Evolutionary conservation across 1,140 invertebrate genomes (phyloP).

Genomic region (Gonatopus flavifemur): DNA sequence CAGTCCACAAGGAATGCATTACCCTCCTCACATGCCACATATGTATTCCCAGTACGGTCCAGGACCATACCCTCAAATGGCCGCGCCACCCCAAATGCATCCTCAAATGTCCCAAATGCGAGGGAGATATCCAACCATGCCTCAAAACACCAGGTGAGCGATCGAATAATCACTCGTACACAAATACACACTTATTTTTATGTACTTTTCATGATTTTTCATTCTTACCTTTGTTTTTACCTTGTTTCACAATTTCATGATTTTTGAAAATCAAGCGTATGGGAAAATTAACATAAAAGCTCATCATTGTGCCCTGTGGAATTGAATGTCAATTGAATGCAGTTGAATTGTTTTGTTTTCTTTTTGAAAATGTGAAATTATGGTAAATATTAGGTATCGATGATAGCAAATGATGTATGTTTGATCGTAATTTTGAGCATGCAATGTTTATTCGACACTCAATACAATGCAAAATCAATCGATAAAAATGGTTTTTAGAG

Average conservation of each 20-base stretch:
- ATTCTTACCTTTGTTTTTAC: too few species aligned
- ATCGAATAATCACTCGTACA: too few species aligned
- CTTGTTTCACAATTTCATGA: too few species aligned
- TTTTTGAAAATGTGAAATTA: too few species aligned
- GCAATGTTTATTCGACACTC: neutral
- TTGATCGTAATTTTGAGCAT: neutral
- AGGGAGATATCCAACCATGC: constrained; percentile 50
- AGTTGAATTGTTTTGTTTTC: too few species aligned
- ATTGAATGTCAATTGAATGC: too few species aligned
- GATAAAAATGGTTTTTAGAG: constrained; percentile 25
- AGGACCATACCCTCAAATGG: constrained; percentile 39
- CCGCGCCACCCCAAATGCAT: constrained; percentile 53
- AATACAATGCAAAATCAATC: too few species aligned
- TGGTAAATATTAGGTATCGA: too few species aligned
- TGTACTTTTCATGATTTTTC: neutral
- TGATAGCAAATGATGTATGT: too few species aligned
- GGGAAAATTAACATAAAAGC: too few species aligned
- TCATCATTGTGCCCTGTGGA: too few species aligned
- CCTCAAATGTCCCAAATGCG: constrained; percentile 52
- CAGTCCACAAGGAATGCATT: constrained; percentile 47
- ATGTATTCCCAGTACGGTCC: constrained; percentile 44
- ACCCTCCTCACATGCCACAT: constrained; percentile 40
- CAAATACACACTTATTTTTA: constrained; percentile 1
- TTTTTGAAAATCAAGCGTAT: too few species aligned
- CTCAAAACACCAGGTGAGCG: constrained; percentile 45